These are phyloP conservation scores for Miltochrista miniata DNA, from an alignment of 2,888 invertebrate species.

Conservation along the genomic window DNA sequence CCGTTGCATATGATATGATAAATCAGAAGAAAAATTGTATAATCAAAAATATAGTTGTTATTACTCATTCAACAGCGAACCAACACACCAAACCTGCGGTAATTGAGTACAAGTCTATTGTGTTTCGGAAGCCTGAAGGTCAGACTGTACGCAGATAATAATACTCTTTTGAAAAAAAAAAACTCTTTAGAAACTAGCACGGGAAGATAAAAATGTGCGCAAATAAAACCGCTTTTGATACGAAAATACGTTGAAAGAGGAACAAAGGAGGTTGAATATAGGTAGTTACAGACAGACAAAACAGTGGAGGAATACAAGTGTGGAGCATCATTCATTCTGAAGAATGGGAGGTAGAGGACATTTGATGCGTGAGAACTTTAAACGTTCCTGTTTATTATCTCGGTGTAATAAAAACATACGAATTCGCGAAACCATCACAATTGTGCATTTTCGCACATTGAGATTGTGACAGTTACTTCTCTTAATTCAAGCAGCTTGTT, in stretches of 20 bases:
- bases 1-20: not conserved
- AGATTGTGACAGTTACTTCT: slow-evolving; percentile 37
- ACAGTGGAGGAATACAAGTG: slow-evolving; percentile 44
- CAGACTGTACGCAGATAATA: slow-evolving; percentile 8
- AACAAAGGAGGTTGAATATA: slow-evolving; percentile 59
- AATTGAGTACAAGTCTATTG: not conserved
- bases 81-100: too few species aligned
- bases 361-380: slow-evolving; percentile 67
- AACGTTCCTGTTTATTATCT: slow-evolving; percentile 51
- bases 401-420: slow-evolving; percentile 50
- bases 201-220: slow-evolving; percentile 45
- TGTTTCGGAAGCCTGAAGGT: slow-evolving; percentile 4
- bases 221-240: slow-evolving; percentile 50
- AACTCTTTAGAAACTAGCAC: slow-evolving; percentile 13
- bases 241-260: slow-evolving; percentile 48
- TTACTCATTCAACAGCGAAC: too few species aligned
- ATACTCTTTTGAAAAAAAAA: slow-evolving; percentile 7
- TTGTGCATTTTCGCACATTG: slow-evolving; percentile 47
- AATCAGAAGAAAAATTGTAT: too few species aligned
- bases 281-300: slow-evolving; percentile 64
- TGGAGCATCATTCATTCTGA: slow-evolving; percentile 44
- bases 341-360: slow-evolving; percentile 41
- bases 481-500: slow-evolving; percentile 26
- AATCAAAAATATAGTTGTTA: too few species aligned
- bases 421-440: slow-evolving; percentile 55